These are phyloP conservation scores for Megalopta genalis DNA, from an alignment of 1,140 invertebrate species.

Conservation along the genomic window DNA sequence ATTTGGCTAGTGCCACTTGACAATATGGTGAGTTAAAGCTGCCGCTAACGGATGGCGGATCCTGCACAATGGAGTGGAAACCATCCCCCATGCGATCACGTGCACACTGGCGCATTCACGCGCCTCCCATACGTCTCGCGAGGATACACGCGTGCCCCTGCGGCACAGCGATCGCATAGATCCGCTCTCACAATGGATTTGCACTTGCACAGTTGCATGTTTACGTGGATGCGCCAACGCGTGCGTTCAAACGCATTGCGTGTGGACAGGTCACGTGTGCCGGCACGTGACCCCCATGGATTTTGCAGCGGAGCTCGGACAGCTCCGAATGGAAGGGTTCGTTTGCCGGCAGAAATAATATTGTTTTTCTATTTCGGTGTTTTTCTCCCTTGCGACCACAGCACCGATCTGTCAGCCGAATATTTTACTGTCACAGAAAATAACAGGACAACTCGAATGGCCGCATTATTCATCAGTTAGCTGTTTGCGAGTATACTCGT, in stretches of 20 bases:
- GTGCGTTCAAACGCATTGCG: conserved; percentile 35
- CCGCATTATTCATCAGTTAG: too few species aligned
- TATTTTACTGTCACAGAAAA: neutral
- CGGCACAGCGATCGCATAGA: conserved; percentile 21
- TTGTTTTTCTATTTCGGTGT: conserved; percentile 66
- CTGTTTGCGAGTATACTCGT: too few species aligned
- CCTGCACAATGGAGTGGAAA: conserved; percentile 54
- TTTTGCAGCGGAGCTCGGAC: conserved; percentile 32
- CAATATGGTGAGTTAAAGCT: conserved; percentile 71
- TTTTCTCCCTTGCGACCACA: neutral
- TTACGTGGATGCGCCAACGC: conserved; percentile 46
- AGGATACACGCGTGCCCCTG: conserved; percentile 27
- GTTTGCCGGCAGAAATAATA: conserved; percentile 59
- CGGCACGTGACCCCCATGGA: conserved; percentile 64
- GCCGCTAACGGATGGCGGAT: conserved; percentile 46
- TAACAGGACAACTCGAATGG: neutral
- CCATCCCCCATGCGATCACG: conserved; percentile 27
- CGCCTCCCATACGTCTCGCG: conserved; percentile 14
- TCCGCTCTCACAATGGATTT: conserved; percentile 16
- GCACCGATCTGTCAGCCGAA: neutral
- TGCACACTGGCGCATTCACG: conserved; percentile 12
- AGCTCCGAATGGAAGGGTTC: conserved; percentile 62
- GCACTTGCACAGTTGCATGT: conserved; percentile 36
- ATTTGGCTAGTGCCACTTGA: conserved; percentile 70
- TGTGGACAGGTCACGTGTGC: conserved; percentile 64